Conservation (phyloP, 1,140 invertebrate species). For the Sycobia sp. region DNA sequence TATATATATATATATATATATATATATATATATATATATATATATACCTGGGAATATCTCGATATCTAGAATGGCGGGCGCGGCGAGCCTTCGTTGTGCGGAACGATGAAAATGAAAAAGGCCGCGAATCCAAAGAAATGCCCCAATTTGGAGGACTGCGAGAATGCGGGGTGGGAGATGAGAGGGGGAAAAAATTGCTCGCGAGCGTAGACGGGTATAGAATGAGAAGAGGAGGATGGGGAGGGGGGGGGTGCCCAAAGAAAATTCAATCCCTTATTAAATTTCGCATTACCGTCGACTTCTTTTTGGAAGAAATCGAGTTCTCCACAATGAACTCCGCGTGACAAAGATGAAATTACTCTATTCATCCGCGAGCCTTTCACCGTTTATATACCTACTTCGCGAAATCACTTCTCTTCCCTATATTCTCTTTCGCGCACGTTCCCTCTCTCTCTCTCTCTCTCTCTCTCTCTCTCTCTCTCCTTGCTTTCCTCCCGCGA, state of each 20-base stretch:
- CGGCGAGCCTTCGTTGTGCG: too few species aligned
- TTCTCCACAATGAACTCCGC: slow-evolving; percentile 10
- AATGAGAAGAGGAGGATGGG: neutral
- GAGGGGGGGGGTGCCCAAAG: neutral
- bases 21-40: too few species aligned
- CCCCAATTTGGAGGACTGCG: too few species aligned
- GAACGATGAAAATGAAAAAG: too few species aligned
- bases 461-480: neutral
- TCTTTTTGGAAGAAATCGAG: slow-evolving; percentile 23
- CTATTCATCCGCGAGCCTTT: slow-evolving; percentile 25
- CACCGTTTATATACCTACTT: slow-evolving; percentile 23
- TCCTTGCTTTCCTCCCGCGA: too few species aligned
- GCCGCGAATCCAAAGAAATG: neutral
- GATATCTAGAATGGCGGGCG: too few species aligned
- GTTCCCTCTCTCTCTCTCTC: neutral
- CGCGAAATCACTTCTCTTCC: too few species aligned
- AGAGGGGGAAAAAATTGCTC: neutral
- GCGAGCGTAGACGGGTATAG: too few species aligned
- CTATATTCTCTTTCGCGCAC: too few species aligned
- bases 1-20: too few species aligned
- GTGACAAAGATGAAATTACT: slow-evolving; percentile 4
- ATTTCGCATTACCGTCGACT: slow-evolving; percentile 12
- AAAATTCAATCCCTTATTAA: slow-evolving; percentile 27
- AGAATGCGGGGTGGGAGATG: neutral
- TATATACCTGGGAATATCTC: too few species aligned